These are phyloP conservation scores for Diloba caeruleocephala DNA, from an alignment of 2,888 invertebrate species.

Conservation along the genomic window DNA sequence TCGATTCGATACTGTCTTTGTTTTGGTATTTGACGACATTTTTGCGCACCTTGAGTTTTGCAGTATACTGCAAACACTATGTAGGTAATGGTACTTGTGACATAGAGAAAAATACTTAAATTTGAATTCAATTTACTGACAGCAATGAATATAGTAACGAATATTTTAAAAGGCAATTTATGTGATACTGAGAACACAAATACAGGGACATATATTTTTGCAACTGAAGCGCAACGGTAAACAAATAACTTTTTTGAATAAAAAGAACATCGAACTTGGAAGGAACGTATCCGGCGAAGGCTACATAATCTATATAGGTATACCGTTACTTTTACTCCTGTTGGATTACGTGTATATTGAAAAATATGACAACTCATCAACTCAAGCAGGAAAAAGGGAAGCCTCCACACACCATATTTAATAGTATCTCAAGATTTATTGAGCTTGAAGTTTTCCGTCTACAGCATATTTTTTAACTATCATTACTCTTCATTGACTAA, in stretches of 20 bases:
- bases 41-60: constrained; percentile 2
- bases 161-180: constrained; percentile 34
- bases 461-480: no score
- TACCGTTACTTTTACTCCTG: no score
- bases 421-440: no score
- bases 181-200: constrained; percentile 19
- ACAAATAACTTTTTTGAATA: constrained; percentile 27
- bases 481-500: no score
- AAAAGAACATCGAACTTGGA: not conserved
- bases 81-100: constrained; percentile 4
- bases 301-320: no score
- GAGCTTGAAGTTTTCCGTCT: no score
- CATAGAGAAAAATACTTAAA: not conserved
- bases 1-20: constrained; percentile 17
- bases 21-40: constrained; percentile 17
- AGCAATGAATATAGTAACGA: constrained; percentile 25
- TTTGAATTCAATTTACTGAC: constrained; percentile 10
- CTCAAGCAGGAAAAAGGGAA: no score
- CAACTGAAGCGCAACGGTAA: constrained; percentile 19
- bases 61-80: not conserved
- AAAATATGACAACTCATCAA: no score
- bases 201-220: constrained; percentile 31
- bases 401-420: no score
- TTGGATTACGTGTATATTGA: no score
- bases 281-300: not conserved